Evolutionary conservation across 2,113 vertebrate species (phyloP), one percentile per base, ranked within the genome.

Genomic region (Prolemur simus): DNA sequence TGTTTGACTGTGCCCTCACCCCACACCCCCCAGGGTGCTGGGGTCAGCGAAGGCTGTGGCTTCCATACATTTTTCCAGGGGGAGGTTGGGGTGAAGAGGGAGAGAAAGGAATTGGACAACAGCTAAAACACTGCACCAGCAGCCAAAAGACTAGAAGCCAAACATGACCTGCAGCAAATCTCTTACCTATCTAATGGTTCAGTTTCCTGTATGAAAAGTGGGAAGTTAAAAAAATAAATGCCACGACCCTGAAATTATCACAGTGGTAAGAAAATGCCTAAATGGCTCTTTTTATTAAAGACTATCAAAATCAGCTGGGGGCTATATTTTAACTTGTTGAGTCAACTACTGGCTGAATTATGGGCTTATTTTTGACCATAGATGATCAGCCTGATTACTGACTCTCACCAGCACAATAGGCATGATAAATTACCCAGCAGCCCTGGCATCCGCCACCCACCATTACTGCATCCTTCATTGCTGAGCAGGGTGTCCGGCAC

Each of bases 221-320:
- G 20, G 10, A 84, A 94, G 39, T 54, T 93, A 86, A 83, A 96
- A 45, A 76, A 52, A 52, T 66, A 80, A 64, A 64, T 37, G 21
- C 7, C 27, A 66, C 9, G 25, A 49, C 29, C 49, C 29, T 83
- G 21, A 58, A 88, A 8, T 64, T 84, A 64, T 49, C 42, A 91
- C 5, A 83, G 78, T 34, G 60, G 15, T 58, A 69, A 94, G 69
- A 80, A 92, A 89, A 78, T 11, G 37, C 52, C 45, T 77, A 52
- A 68, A 80, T 76, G 47, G 15, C 34, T 89, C 27, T 91, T 92
- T 95, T 95, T n/a, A 83, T 58, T 49, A 80, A 92, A 91, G 58
- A 56, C 58, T 74, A 42, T 47, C 5, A 89, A 82, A 76, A 37
- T 52, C 60, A 92, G 42, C 27, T 42, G 11, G 6, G 20, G 20